phyloP scores from a whole-genome alignment of 2,888 invertebrate species.

The Drosophila paucipuncta region DNA sequence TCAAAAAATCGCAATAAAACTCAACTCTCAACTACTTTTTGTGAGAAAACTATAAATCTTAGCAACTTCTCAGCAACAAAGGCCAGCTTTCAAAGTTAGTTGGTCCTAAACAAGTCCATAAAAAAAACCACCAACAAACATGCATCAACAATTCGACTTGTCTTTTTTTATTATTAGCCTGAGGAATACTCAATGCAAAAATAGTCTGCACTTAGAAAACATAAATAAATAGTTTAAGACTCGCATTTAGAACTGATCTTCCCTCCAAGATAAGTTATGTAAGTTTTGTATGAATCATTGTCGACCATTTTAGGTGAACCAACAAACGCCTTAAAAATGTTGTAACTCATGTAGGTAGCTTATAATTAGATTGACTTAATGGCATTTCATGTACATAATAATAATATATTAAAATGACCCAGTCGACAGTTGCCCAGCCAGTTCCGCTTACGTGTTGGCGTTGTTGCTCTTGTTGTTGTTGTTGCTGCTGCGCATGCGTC shows the following conservation, averaged over 20 bases:
- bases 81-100: not conserved
- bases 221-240: not conserved
- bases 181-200: not conserved
- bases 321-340: constrained; percentile 15
- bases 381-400: constrained; percentile 11
- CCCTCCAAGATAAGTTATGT: not conserved
- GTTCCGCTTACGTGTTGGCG: constrained; percentile 56
- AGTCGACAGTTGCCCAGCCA: constrained; percentile 53
- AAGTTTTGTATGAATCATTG: constrained; percentile 17
- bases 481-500: constrained; percentile 54
- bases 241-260: not conserved
- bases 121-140: not conserved
- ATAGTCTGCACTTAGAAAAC: not conserved
- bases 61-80: not conserved
- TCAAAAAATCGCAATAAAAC: not conserved
- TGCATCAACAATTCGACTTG: not conserved
- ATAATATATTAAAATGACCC: constrained; percentile 43
- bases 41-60: not conserved
- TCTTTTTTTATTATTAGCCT: constrained; percentile 1
- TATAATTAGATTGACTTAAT: constrained; percentile 52
- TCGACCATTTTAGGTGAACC: constrained; percentile 20
- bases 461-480: constrained; percentile 29
- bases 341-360: constrained; percentile 62
- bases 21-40: not conserved
- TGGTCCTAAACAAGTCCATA: not conserved